Conservation (phyloP, 2,797 vertebrate species). For the Ispidina picta region DNA sequence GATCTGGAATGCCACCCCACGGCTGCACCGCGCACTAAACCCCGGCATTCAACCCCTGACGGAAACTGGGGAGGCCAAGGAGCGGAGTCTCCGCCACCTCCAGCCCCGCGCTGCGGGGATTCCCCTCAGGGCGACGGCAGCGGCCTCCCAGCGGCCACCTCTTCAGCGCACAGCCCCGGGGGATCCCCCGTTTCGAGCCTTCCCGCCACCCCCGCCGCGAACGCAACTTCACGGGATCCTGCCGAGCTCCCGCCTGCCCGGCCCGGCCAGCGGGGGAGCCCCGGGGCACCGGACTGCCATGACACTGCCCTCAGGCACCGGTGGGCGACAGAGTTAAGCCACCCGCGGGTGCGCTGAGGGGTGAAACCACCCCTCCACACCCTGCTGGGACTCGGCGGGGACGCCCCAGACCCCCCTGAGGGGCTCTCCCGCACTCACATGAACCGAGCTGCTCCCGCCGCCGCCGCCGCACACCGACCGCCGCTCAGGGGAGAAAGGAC, state of each 20-base stretch:
- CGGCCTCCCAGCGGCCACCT: neutral
- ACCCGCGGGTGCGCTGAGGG: rapidly evolving
- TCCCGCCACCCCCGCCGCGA: rapidly evolving
- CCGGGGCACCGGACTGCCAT: too few relatives aligned
- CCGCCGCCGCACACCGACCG: neutral
- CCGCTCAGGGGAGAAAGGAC: neutral
- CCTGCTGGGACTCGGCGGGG: rapidly evolving
- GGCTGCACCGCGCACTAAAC: rapidly evolving
- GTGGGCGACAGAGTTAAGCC: rapidly evolving
- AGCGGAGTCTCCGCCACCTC: neutral
- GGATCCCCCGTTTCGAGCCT: rapidly evolving
- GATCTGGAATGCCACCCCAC: rapidly evolving
- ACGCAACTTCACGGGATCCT: neutral
- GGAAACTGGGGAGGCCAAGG: too few relatives aligned
- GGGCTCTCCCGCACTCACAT: neutral
- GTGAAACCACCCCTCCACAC: rapidly evolving
- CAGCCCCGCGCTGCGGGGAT: neutral
- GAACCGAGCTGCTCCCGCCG: neutral
- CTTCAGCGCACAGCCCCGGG: neutral
- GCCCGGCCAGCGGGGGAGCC: neutral
- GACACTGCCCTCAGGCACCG: rapidly evolving
- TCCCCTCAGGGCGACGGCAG: too few relatives aligned
- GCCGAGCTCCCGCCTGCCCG: too few relatives aligned
- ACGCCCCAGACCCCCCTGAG: neutral
- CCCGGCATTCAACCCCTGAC: rapidly evolving